Percentiles rank a stretch among this genome's conserved stretches.
phyloP scores from a whole-genome alignment of 2,113 vertebrate genomes.

The Mesoclemmys tuberculata region DNA sequence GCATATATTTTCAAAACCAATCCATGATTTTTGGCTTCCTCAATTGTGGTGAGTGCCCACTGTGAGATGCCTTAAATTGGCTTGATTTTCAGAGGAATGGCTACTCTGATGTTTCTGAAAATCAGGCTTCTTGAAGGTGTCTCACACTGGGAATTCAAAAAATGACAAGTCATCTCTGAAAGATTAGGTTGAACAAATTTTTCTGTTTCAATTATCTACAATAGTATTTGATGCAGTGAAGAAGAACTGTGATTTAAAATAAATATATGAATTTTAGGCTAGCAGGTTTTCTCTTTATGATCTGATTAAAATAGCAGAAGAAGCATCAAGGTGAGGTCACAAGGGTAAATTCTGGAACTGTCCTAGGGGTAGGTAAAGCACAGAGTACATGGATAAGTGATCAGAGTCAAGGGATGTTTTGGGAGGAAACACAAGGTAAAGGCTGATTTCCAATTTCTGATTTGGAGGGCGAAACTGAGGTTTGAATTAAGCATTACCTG shows the following conservation, averaged over 20 bases:
- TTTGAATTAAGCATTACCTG: background rate
- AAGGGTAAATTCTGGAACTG: background rate
- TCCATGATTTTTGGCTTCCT: background rate
- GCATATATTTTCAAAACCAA: background rate
- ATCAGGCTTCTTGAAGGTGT: background rate
- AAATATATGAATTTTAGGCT: background rate
- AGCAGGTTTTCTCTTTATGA: background rate
- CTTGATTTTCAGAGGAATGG: background rate
- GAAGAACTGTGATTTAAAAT: background rate
- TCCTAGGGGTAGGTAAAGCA: background rate
- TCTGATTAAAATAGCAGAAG: background rate
- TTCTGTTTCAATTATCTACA: background rate
- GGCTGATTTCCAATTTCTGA: background rate
- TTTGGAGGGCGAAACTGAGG: background rate
- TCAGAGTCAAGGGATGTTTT: background rate
- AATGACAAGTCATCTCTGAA: fast-evolving
- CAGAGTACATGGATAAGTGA: fast-evolving
- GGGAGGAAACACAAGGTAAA: background rate
- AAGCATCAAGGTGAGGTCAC: background rate
- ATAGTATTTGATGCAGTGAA: background rate
- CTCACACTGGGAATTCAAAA: background rate
- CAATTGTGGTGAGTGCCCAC: background rate
- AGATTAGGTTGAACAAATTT: fast-evolving
- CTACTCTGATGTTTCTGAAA: background rate
- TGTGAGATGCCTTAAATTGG: background rate